Evolutionary conservation across 2,888 invertebrate species (phyloP).

Genomic region (Athalia circularis): DNA sequence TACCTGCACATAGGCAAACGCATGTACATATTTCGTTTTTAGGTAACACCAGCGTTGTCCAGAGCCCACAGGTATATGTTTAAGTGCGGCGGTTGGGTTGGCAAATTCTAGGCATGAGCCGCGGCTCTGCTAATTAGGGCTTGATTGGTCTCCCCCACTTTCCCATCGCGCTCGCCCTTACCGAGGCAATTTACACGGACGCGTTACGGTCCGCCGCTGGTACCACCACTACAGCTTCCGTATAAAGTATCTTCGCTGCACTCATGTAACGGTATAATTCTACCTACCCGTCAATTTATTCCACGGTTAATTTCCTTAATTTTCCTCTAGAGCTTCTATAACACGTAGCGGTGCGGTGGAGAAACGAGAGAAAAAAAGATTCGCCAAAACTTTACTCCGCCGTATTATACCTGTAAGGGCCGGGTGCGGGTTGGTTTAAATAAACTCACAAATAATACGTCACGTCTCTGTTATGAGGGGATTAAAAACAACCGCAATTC

Average conservation of each 20-base stretch:
- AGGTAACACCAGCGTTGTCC: conserved; percentile 6
- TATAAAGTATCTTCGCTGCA: conserved; percentile 29
- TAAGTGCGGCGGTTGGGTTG: conserved; percentile 40
- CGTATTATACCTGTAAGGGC: too few species aligned
- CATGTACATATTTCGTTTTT: conserved; percentile 18
- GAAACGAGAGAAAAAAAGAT: neutral
- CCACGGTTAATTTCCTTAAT: conserved; percentile 61
- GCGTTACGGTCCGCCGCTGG: conserved; percentile 40
- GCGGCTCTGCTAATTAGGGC: conserved; percentile 66
- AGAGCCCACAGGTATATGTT: conserved; percentile 38
- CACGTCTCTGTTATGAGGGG: too few species aligned
- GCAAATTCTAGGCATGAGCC: conserved; percentile 53
- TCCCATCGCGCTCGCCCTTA: conserved; percentile 48
- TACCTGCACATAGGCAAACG: neutral
- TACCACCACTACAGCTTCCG: conserved; percentile 30
- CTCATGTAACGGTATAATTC: conserved; percentile 63
- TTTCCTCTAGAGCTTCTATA: neutral
- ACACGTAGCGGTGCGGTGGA: too few species aligned
- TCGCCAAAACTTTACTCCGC: neutral
- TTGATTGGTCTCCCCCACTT: conserved; percentile 64
- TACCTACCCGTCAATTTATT: conserved; percentile 60
- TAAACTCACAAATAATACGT: too few species aligned
- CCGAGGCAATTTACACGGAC: conserved; percentile 26
- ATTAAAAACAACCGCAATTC: too few species aligned
- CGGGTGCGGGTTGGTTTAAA: too few species aligned